Base-by-base conservation (phyloP, 2,113 vertebrate genomes). In the Arvicanthis niloticus region DNA sequence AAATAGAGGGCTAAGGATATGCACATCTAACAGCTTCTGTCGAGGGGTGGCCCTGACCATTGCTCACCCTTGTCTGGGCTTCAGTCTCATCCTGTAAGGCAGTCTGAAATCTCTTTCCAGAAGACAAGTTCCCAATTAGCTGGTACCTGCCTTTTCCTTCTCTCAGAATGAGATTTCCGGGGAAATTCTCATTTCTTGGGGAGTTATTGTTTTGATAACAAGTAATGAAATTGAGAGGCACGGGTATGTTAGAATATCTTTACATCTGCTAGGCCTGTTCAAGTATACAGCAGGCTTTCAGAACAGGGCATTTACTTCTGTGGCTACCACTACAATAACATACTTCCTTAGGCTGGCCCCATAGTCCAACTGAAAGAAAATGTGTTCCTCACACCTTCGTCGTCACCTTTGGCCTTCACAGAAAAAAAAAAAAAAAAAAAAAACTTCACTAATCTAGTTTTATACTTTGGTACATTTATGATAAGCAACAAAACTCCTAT, bases 401-500 rank as follows among this genome's bases (percentile, higher is more conserved):
- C 1, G 48, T 0, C 3, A 76, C 53, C 90, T 84, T 53, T 11
- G 62, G 21, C 12, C 12, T n/a, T 68, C 42, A 51, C 45, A 51
- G 65, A 68, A 62, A 48, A 48, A 9, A 51, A 51, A 51, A 51
- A 6, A 51, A 51, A 51, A n/a, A n/a, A 51, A 51, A 51, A 68
- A 87, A 37, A 48, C 5, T 88, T 88, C 31, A 72, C 48, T 87
- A 42, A 48, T 88, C 45, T 88, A 72, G 48, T 88, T 88, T 72
- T 56, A 37, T 37, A 72, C 48, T 88, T 72, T 53, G 22, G 13
- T 51, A 56, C 13, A 56, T 88, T 53, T 40, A 88, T 13, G 31
- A 17, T n/a, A 34, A 22, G 67, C 22, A 88, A n/a, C 68, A 72
- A 72, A 56, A 70, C 21, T 48, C 53, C 22, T 16, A 16, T 88